These are phyloP conservation scores for Syngnathus acus DNA, from an alignment of 2,797 vertebrate species.

Conservation along the genomic window DNA sequence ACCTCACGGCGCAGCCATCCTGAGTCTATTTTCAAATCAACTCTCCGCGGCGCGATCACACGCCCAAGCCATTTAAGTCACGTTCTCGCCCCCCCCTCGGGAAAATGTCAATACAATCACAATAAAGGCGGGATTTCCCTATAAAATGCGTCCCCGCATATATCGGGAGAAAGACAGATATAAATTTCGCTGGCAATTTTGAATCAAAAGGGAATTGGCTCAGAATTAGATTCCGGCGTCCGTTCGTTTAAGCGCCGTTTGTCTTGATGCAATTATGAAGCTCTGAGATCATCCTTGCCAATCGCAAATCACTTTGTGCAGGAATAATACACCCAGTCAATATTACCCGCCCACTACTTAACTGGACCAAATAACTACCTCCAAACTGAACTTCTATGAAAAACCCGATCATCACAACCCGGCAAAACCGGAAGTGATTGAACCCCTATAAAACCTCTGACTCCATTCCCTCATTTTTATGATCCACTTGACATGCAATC, in stretches of 20 bases:
- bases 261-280: constrained; percentile 32
- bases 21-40: constrained; percentile 42
- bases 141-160: constrained; percentile 31
- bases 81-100: constrained; percentile 32
- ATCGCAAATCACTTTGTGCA: constrained; percentile 33
- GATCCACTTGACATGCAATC: constrained; percentile 55
- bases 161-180: constrained; percentile 23
- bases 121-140: constrained; percentile 55
- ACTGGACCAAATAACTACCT: too few species aligned
- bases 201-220: constrained; percentile 35
- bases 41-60: constrained; percentile 30
- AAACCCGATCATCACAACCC: too few species aligned
- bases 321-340: constrained; percentile 9
- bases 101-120: constrained; percentile 46
- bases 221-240: constrained; percentile 36
- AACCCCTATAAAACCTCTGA: constrained; percentile 4
- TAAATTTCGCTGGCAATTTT: constrained; percentile 32
- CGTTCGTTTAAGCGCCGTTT: background rate
- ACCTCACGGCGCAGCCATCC: constrained; percentile 44
- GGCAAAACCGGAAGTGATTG: too few species aligned
- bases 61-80: constrained; percentile 33
- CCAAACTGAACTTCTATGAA: too few species aligned
- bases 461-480: constrained; percentile 37
- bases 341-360: too few species aligned
- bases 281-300: constrained; percentile 23